These are phyloP conservation scores for Eleginops maclovinus DNA, from an alignment of 2,113 vertebrate species.

Conservation along the genomic window DNA sequence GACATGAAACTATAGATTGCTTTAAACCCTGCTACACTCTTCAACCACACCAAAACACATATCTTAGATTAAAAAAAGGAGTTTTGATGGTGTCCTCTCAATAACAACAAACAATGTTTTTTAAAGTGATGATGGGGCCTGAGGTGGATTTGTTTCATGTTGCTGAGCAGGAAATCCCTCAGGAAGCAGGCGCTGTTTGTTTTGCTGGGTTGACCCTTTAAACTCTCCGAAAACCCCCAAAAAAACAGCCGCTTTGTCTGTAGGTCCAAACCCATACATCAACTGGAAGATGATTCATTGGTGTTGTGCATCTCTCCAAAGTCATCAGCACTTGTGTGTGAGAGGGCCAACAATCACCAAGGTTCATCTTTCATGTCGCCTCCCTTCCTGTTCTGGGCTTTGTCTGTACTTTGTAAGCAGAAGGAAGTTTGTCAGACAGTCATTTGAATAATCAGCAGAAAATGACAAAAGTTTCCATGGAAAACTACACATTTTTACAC, in stretches of 20 bases:
- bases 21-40: background rate
- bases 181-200: conserved; percentile 50
- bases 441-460: conserved; percentile 42
- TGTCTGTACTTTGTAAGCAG: conserved; percentile 42
- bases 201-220: conserved; percentile 41
- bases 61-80: background rate
- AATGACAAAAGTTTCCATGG: background rate
- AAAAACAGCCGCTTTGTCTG: conserved; percentile 46
- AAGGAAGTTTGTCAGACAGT: conserved; percentile 27
- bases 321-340: conserved; percentile 33
- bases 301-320: conserved; percentile 35
- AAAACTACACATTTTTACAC: background rate
- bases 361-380: conserved; percentile 50
- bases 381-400: conserved; percentile 65
- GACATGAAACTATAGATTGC: background rate
- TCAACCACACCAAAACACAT: background rate
- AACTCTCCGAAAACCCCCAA: conserved; percentile 25
- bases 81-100: background rate
- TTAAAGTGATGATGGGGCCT: conserved; percentile 20
- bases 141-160: conserved; percentile 33
- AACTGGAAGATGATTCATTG: conserved; percentile 55
- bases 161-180: conserved; percentile 41
- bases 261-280: conserved; percentile 46
- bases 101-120: background rate
- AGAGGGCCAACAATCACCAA: conserved; percentile 21